A percentile compares a stretch with the other conserved stretches of the same genome.
phyloP scores from a whole-genome alignment of 2,888 invertebrate species.

The Oegoconia quadripuncta region DNA sequence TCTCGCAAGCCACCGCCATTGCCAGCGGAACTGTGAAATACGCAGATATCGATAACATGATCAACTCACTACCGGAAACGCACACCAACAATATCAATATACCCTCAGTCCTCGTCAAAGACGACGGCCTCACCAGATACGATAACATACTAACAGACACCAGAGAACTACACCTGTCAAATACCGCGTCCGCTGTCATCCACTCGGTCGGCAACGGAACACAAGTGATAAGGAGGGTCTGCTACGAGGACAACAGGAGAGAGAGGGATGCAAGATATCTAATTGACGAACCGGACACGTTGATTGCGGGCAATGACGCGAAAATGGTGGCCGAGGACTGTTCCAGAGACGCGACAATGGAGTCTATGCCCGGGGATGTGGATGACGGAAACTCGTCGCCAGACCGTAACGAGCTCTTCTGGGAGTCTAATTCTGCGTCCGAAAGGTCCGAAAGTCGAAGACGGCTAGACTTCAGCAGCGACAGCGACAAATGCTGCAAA shows the following conservation, averaged over 20 bases:
- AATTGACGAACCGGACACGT: constrained; percentile 49
- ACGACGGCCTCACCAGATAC: constrained; percentile 53
- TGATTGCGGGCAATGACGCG: constrained; percentile 52
- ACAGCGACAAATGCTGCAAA: constrained; percentile 72
- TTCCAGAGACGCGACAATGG: constrained; percentile 48
- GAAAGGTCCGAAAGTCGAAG: constrained; percentile 54
- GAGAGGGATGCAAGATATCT: constrained; percentile 40
- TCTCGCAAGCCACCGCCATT: constrained; percentile 57
- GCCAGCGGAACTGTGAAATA: constrained; percentile 49
- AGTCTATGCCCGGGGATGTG: constrained; percentile 43
- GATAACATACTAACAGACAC: constrained; percentile 56
- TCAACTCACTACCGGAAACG: constrained; percentile 42
- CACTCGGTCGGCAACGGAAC: constrained; percentile 60
- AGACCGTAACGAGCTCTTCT: constrained; percentile 62
- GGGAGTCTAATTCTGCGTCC: constrained; percentile 66
- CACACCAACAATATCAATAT: constrained; percentile 43
- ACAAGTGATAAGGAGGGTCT: constrained; percentile 65
- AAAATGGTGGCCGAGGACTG: constrained; percentile 58
- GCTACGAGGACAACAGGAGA: constrained; percentile 52
- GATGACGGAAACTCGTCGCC: constrained; percentile 60
- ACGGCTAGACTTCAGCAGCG: constrained; percentile 63
- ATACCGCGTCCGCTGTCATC: constrained; percentile 59
- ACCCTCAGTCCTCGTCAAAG: constrained; percentile 57
- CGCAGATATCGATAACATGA: constrained; percentile 59
- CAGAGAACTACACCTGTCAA: constrained; percentile 53